These are phyloP conservation scores for Cataglyphis rosenhaueri DNA, from an alignment of 2,888 invertebrate species.

Conservation along the genomic window DNA sequence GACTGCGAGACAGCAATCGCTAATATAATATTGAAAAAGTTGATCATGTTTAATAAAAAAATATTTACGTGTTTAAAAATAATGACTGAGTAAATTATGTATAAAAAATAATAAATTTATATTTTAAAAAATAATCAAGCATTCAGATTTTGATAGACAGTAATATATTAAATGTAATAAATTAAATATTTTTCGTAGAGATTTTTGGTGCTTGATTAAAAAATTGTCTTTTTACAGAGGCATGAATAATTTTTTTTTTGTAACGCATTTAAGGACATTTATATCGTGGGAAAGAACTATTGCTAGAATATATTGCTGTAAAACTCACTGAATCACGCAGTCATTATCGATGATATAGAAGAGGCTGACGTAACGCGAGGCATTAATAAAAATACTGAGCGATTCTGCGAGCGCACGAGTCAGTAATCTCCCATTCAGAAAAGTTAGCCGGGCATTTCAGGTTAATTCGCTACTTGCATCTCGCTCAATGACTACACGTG, in stretches of 20 bases:
- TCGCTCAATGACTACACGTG: conserved; percentile 74
- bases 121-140: neutral
- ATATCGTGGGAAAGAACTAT: conserved; percentile 19
- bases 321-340: conserved; percentile 1
- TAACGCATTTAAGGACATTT: neutral
- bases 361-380: conserved; percentile 25
- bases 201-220: neutral
- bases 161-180: neutral
- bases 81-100: neutral
- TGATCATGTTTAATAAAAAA: neutral
- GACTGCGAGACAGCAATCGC: neutral
- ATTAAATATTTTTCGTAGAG: neutral
- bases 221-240: neutral
- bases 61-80: neutral
- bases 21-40: neutral
- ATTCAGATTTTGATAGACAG: neutral
- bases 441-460: conserved; percentile 77
- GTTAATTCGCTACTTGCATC: conserved; percentile 79
- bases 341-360: conserved; percentile 24
- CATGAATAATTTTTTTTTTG: neutral
- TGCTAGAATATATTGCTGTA: neutral
- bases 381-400: conserved; percentile 27
- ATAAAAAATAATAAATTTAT: neutral
- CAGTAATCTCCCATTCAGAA: conserved; percentile 73
- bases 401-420: conserved; percentile 43